Evolutionary conservation across 2,888 invertebrate species (phyloP), one percentile per base, ranked within the genome.

Genomic region (Epirrita christyi): DNA sequence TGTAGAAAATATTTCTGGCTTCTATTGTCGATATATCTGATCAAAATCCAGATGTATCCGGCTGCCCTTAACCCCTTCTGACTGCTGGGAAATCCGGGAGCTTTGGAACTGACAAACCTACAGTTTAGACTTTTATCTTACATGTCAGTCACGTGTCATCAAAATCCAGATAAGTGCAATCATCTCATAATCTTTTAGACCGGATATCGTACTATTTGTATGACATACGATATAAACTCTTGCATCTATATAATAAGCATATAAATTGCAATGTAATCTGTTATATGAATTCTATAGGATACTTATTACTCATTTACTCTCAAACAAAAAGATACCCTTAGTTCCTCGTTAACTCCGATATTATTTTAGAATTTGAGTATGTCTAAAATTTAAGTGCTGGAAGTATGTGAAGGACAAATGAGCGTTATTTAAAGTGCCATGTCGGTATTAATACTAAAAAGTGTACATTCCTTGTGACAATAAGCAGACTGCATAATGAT

Each of bases 381-480:
- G 13, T 21, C 21, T 21, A 21, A 28, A 51, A 50, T 32, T 42
- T 34, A 37, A 32, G 34, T 47, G 37, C 51, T 51, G 54, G 38
- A 50, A 37, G 46, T 49, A 50, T 50, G 55, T 40, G 54, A 55
- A 48, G 42, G 51, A 55, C 55, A 51, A 47, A 59, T 50, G 50
- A 50, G 42, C 21, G 50, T 59, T 42, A 50, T 47, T 36, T 40
- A 43, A 47, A 59, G 59, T 59, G 59, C 59, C 59, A 59, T 59
- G 59, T 48, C 41, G 51, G 51, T 59, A 55, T 59, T 51, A 55
- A 54, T 51, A 54, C 41, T 49, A 54, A 55, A 59, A 59, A 47
- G 42, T 55, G 38, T 59, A 59, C 59, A 59, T 59, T 59, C 59
- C 59, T 59, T 55, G 42, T 52, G 48, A 59, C 55, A 29, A 47